A percentile compares a stretch with the other conserved stretches of the same genome.
Evolutionary conservation across 2,113 vertebrate species (phyloP).

Genomic region (Gymnogyps californianus): DNA sequence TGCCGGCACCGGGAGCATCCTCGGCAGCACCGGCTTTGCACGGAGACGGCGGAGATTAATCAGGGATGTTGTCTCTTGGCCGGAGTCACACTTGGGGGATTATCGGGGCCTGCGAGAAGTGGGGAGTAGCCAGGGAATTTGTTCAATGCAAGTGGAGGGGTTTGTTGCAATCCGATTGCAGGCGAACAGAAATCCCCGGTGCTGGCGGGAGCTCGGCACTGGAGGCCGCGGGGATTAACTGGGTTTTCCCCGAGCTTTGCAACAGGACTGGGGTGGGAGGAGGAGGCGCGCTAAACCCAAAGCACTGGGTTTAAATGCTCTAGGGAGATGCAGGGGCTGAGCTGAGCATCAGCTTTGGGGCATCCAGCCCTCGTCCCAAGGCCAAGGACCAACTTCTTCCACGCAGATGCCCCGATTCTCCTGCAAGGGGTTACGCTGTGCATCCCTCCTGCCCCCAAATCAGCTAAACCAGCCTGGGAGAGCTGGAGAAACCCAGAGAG

Average conservation of each 20-base stretch:
- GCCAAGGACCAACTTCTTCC: neutral
- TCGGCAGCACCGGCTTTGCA: neutral
- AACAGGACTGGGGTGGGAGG: neutral
- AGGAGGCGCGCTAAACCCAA: neutral
- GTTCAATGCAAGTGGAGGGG: neutral
- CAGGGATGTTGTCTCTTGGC: neutral
- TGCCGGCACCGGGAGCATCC: neutral
- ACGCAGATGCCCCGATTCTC: fast-evolving
- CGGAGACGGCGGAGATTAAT: neutral
- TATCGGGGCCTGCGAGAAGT: neutral
- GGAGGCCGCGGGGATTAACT: neutral
- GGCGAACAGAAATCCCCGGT: neutral
- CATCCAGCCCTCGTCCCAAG: neutral
- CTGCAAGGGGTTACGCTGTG: neutral
- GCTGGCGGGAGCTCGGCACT: neutral
- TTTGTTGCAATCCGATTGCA: slow-evolving; percentile 18
- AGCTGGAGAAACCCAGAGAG: neutral
- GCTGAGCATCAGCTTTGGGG: neutral
- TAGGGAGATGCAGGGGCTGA: neutral
- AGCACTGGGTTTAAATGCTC: neutral
- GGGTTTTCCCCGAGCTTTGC: neutral
- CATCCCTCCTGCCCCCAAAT: neutral
- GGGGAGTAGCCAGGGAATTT: neutral
- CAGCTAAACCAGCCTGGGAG: neutral
- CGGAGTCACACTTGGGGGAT: neutral